Percentiles rank a stretch among this genome's conserved stretches.
These are phyloP conservation scores for Hecatera dysodea DNA, from an alignment of 2,888 invertebrate species.

Conservation along the genomic window DNA sequence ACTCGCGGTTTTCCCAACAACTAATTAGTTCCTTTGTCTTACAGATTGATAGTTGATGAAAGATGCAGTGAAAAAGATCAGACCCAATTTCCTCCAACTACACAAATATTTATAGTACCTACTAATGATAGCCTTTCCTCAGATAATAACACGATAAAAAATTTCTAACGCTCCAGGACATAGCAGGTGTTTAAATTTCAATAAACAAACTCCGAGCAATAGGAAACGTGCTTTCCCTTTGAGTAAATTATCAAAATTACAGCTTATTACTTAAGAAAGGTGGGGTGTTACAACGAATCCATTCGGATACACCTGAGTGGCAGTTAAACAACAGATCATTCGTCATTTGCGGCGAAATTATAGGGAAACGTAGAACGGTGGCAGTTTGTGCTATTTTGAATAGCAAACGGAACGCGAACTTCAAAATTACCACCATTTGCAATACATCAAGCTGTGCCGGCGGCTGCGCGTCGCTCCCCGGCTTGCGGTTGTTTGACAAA, in stretches of 20 bases:
- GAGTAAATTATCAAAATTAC: slow-evolving; percentile 69
- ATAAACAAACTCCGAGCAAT: slow-evolving; percentile 42
- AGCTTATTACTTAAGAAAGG: slow-evolving; percentile 65
- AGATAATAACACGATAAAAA: slow-evolving; percentile 46
- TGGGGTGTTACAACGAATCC: slow-evolving; percentile 67
- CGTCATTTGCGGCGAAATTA: slow-evolving; percentile 78
- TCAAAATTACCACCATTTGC: slow-evolving; percentile 84
- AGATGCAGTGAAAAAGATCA: slow-evolving; percentile 21
- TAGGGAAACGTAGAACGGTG: slow-evolving; percentile 79
- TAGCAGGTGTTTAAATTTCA: slow-evolving; percentile 54
- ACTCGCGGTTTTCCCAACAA: slow-evolving; percentile 60
- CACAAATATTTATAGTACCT: slow-evolving; percentile 49
- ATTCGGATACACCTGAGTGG: slow-evolving; percentile 64
- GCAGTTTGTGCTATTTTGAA: slow-evolving; percentile 73
- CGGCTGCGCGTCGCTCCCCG: slow-evolving; percentile 57
- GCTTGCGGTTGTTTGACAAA: slow-evolving; percentile 87
- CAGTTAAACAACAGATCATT: slow-evolving; percentile 74
- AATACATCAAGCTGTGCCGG: slow-evolving; percentile 79
- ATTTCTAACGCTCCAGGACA: slow-evolving; percentile 54
- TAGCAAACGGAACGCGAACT: slow-evolving; percentile 78
- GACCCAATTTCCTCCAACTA: slow-evolving; percentile 39
- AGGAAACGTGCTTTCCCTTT: slow-evolving; percentile 61
- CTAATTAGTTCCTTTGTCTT: slow-evolving; percentile 49
- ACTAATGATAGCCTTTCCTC: slow-evolving; percentile 45
- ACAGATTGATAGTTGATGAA: slow-evolving; percentile 24